phyloP scores from a whole-genome alignment of 1,140 invertebrate genomes.

The Oryctes rhinoceros region DNA sequence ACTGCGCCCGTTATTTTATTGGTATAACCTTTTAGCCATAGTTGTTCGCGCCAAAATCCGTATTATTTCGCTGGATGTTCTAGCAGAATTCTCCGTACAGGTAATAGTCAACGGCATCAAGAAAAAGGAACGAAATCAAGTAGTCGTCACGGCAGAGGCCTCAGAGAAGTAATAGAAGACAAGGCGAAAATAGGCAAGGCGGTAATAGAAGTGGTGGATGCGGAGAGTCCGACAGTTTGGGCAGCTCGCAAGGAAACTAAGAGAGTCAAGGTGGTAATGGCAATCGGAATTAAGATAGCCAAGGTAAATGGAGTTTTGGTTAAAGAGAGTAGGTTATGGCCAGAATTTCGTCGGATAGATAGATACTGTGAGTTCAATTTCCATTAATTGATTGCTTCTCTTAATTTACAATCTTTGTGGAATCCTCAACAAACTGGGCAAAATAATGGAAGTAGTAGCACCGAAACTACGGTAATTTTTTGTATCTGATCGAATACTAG shows the following conservation, averaged over 20 bases:
- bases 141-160: constrained; percentile 60
- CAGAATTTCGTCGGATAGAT: constrained; percentile 52
- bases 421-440: constrained; percentile 11
- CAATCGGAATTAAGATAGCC: constrained; percentile 46
- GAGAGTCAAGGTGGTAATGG: constrained; percentile 36
- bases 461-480: not conserved
- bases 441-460: constrained; percentile 18
- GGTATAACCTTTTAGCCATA: no score
- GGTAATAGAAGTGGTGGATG: constrained; percentile 42
- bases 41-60: no score
- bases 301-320: constrained; percentile 55
- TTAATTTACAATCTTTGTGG: not conserved
- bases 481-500: no score
- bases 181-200: constrained; percentile 45
- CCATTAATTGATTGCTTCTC: not conserved
- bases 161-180: constrained; percentile 56
- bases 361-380: constrained; percentile 33
- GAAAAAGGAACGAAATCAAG: constrained; percentile 58
- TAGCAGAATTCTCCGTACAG: not conserved
- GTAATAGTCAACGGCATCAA: constrained; percentile 40
- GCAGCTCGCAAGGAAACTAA: not conserved
- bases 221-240: constrained; percentile 40
- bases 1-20: no score
- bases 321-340: constrained; percentile 50
- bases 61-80: no score